Evolutionary conservation across 2,113 vertebrate genomes (phyloP), one percentile per base, ranked within the genome.

Genomic region (Pseudonaja textilis): DNA sequence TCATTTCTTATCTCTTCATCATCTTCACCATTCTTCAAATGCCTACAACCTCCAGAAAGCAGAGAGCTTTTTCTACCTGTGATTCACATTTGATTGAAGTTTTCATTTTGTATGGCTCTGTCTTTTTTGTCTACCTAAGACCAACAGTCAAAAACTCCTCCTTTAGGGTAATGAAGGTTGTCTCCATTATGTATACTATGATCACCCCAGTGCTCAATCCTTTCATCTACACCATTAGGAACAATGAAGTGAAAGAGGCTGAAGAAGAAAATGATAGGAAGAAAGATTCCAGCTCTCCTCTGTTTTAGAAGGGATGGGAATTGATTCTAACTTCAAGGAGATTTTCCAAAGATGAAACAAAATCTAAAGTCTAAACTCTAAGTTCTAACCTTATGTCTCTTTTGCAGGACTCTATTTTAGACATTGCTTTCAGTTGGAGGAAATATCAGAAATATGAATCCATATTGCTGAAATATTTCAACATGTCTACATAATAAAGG

Each of bases 161-260:
- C 18, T 64, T 92, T 3, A 93, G 94, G 55, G 87, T 85, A 9
- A 95, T 90, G 90, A 96, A 97, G 91, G 22, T 89, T 16, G 92
- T 96, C 52, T 94, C 96, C 1, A 57, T 97, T 59, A 90, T 96
- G 34, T 97, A 96, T 57, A 97, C 95, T 0, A 50, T 97, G 61
- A 90, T 97, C 87, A 94, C 95, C 10, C 96, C 94, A 0, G 34
- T 95, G 57, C 93, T 96, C 85, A 97, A 97, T 29, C 96, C 96
- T 34, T 97, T 97, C 91, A 96, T 97, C 89, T 97, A 96, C 39
- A 96, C 95, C 5, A 95, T 97, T 61, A 95, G 95, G 86, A 97
- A 97, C 86, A 95, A 95, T 87, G 95, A 96, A 89, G 96, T 97
- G 34, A 97, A 96, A 85, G 93, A 96, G 25, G 93, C 94, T 54